phyloP scores from a whole-genome alignment of 2,113 vertebrate genomes.

The Dolichallabes microphthalmus region DNA sequence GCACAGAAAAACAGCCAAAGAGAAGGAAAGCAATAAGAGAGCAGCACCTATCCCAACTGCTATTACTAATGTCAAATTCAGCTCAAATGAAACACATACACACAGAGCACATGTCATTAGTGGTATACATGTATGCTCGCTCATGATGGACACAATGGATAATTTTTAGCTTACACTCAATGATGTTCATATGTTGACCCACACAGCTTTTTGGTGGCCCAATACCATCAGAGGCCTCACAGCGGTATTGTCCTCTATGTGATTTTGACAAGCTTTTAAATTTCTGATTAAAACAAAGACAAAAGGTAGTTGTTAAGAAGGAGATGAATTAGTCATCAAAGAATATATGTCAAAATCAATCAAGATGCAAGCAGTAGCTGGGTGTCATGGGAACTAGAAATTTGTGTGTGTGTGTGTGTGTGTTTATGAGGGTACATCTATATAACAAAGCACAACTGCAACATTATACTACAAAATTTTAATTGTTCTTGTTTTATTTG shows the following conservation, averaged over 20 bases:
- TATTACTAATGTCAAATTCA: slow-evolving; percentile 79
- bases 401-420: neutral
- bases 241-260: slow-evolving; percentile 87
- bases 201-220: slow-evolving; percentile 82
- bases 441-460: neutral
- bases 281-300: slow-evolving; percentile 70
- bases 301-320: neutral
- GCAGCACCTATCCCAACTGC: slow-evolving; percentile 74
- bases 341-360: slow-evolving; percentile 1
- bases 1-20: slow-evolving; percentile 83
- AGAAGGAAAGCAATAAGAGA: slow-evolving; percentile 77
- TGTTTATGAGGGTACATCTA: neutral
- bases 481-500: neutral
- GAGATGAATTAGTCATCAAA: neutral
- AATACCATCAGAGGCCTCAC: slow-evolving; percentile 84
- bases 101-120: neutral
- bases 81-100: slow-evolving; percentile 75
- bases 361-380: neutral
- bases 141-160: neutral
- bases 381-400: neutral
- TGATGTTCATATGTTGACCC: slow-evolving; percentile 80
- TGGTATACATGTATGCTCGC: neutral
- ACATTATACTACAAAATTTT: neutral
- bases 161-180: slow-evolving; percentile 70
- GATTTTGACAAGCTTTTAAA: slow-evolving; percentile 83